These are phyloP conservation scores for Phainopepla nitens DNA, from an alignment of 2,113 vertebrate species.

Conservation along the genomic window DNA sequence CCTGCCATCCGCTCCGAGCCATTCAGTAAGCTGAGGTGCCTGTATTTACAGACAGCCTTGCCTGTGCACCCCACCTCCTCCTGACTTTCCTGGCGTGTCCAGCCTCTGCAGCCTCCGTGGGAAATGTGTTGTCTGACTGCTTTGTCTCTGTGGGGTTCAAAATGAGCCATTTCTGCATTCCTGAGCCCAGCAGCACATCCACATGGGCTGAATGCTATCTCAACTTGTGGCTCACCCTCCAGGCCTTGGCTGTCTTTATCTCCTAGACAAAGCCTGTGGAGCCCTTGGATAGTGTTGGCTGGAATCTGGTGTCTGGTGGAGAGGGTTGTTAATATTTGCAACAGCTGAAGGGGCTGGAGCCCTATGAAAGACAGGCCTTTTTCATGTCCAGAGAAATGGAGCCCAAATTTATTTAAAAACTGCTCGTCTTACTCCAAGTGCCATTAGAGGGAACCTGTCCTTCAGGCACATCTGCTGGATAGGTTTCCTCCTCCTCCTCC, in stretches of 20 bases:
- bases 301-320: background rate
- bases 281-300: background rate
- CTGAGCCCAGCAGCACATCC: background rate
- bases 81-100: background rate
- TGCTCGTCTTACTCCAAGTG: background rate
- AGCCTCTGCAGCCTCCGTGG: background rate
- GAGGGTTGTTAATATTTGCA: background rate
- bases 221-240: background rate
- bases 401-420: background rate
- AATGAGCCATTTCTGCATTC: background rate
- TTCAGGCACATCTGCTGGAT: background rate
- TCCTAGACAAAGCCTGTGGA: background rate
- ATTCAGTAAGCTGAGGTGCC: background rate
- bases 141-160: background rate
- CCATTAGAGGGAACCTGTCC: background rate
- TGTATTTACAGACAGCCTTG: background rate
- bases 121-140: background rate
- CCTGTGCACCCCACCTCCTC: background rate
- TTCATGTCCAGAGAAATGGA: background rate
- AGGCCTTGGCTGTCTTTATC: background rate
- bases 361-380: background rate
- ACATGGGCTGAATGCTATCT: fast-evolving
- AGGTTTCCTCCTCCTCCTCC: background rate
- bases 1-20: background rate
- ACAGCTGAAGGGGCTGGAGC: background rate